Conservation (phyloP, 2,797 vertebrate species). For the Heterohyrax brucei region DNA sequence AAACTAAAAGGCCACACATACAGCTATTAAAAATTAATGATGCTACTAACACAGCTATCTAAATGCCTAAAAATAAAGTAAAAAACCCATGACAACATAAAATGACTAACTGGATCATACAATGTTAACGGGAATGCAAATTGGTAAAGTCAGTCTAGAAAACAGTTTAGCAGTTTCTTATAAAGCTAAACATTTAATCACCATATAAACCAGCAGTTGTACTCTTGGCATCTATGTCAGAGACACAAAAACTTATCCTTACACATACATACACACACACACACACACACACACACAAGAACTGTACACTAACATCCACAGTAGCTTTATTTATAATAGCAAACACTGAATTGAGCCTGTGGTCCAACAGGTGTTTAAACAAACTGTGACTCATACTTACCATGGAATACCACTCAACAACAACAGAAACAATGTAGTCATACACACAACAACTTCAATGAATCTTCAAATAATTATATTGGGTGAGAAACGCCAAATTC, state of each 20-base stretch:
- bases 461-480: neutral
- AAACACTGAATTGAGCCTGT: neutral
- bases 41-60: neutral
- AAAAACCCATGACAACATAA: neutral
- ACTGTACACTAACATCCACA: neutral
- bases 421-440: neutral
- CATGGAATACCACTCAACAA: neutral
- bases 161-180: too few relatives aligned
- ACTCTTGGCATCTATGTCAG: neutral
- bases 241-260: neutral
- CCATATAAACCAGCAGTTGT: neutral
- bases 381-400: neutral
- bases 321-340: neutral
- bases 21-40: neutral
- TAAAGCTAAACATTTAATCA: neutral
- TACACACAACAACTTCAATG: neutral
- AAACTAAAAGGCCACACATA: conserved; percentile 1
- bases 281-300: neutral
- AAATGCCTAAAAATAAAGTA: neutral
- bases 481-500: neutral
- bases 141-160: too few relatives aligned
- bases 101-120: neutral
- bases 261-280: neutral
- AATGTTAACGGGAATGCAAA: neutral
- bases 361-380: neutral